Evolutionary conservation across 2,888 invertebrate genomes (phyloP).

Genomic region (Limnephilus marmoratus): DNA sequence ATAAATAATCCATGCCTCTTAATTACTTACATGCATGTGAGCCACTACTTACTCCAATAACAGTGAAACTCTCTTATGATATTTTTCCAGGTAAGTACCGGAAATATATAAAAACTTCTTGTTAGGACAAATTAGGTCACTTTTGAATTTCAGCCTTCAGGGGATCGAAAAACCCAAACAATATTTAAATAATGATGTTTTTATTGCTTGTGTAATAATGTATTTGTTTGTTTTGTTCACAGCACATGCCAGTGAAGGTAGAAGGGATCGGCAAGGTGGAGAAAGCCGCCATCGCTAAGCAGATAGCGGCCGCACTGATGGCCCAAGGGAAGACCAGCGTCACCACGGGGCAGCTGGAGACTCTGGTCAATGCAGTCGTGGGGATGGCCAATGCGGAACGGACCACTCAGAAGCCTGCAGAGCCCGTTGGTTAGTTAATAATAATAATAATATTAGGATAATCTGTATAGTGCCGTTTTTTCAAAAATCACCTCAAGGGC

Average conservation of each 20-base stretch:
- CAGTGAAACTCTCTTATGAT: too few relatives aligned
- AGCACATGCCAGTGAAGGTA: conserved; percentile 74
- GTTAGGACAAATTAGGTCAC: too few relatives aligned
- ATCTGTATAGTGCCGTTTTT: background rate
- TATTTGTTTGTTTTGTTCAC: background rate
- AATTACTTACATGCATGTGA: too few relatives aligned
- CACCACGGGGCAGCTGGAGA: conserved; percentile 86
- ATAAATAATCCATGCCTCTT: background rate
- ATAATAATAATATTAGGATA: too few relatives aligned
- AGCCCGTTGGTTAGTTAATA: conserved; percentile 72
- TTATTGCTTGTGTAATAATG: background rate
- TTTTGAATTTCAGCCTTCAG: too few relatives aligned
- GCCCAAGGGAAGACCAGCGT: conserved; percentile 90
- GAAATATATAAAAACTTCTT: too few relatives aligned
- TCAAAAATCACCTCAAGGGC: too few relatives aligned
- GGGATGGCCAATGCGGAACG: conserved; percentile 82
- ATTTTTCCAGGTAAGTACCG: too few relatives aligned
- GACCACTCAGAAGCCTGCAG: conserved; percentile 73
- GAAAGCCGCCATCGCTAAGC: conserved; percentile 87
- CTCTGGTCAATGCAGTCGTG: conserved; percentile 87
- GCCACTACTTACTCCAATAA: too few relatives aligned
- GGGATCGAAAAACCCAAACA: too few relatives aligned
- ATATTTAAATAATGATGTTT: background rate
- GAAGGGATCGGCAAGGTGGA: conserved; percentile 86
- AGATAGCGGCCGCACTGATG: conserved; percentile 87